Evolutionary conservation across 2,113 vertebrate genomes (phyloP).

Genomic region (Anhinga rufa): DNA sequence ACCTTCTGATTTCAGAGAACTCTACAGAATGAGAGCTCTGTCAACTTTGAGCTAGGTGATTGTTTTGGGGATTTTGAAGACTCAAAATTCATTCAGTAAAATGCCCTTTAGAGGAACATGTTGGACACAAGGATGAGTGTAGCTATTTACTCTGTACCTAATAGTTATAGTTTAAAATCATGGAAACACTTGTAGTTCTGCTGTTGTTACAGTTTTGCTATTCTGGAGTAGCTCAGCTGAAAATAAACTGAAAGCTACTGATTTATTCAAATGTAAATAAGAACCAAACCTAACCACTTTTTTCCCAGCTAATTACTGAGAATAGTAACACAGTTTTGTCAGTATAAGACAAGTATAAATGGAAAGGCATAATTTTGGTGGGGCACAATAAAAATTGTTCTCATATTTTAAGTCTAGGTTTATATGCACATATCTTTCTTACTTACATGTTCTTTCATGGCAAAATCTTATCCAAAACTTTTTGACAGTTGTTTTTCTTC

Average conservation of each 20-base stretch:
- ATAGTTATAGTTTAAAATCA: background rate
- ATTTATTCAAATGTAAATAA: background rate
- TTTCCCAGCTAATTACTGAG: background rate
- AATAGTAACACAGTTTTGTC: background rate
- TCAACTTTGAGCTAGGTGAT: background rate
- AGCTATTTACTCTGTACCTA: background rate
- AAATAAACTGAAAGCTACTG: background rate
- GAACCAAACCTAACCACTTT: background rate
- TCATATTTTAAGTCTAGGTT: background rate
- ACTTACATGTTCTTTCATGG: background rate
- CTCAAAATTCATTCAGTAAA: background rate
- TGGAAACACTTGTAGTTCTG: background rate
- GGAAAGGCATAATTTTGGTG: background rate
- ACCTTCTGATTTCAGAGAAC: background rate
- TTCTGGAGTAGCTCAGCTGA: background rate
- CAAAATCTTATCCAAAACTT: background rate
- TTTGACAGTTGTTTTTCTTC: background rate
- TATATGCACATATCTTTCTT: rapidly evolving
- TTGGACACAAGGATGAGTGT: background rate
- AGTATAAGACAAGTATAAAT: background rate
- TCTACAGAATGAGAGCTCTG: background rate
- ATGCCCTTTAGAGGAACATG: background rate
- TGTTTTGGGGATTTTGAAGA: background rate
- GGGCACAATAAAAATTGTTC: background rate
- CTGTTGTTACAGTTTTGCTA: background rate